Base-by-base conservation (phyloP, 2,797 vertebrate species). In the Ambastaia sidthimunki region DNA sequence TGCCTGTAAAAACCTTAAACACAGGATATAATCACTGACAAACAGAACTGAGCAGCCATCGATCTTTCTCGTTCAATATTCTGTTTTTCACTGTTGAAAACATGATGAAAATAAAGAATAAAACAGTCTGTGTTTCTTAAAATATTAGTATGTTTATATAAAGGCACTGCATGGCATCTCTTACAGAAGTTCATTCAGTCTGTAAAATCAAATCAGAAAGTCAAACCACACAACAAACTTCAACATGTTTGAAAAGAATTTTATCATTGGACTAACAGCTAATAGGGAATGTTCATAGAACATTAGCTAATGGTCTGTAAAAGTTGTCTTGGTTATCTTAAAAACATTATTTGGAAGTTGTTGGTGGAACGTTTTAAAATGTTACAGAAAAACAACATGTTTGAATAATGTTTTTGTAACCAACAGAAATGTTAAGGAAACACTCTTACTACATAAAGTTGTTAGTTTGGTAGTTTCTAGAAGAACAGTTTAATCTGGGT, bases 121-220 rank as follows among this genome's bases (percentile, higher is more conserved):
- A 55, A 11, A 25, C 21, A 28, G 28, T 57, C 19, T 60, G 23
- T 18, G 12, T 2, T 16, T 16, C 10, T 13, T 21, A 54, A 1
- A 55, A 59, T 7, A 21, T 25, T 59, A 23, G 23, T 23, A 21
- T 21, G 25, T 9, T 6, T 31, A 62, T 5, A 62, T 28, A 62
- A 31, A 62, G 59, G 59, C 59, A 62, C 59, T 28, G 25, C 15
- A 13, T 59, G 55, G 55, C 13, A 59, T 59, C 54, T 57, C n/a
- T 28, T 28, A 4, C 28, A 28, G 28, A 28, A 2, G 28, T 28
- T 28, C 4, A 57, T 23, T 3, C 9, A 23, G 2, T 16, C 4
- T 25, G 4, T 15, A 60, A 59, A 59, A 23, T 5, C 19, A 21
- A 59, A 21, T n/a, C 28, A 60, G 21, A 13, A 59, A 25, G 4